These are phyloP conservation scores for Paradisaea rubra DNA, from an alignment of 2,113 vertebrate species.

Conservation along the genomic window DNA sequence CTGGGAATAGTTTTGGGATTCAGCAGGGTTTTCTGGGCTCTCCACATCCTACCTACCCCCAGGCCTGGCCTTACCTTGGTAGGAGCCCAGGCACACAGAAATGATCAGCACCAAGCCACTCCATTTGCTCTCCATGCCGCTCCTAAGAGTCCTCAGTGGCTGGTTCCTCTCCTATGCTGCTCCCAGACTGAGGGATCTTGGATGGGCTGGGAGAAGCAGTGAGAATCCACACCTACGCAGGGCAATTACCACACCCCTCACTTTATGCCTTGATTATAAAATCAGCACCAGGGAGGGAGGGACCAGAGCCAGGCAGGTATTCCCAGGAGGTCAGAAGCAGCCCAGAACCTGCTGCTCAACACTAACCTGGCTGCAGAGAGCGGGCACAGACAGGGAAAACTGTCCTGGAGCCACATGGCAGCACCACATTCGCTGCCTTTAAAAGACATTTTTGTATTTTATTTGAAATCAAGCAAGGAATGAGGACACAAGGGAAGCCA, in stretches of 20 bases:
- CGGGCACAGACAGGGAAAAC: accelerated
- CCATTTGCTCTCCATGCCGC: constrained; percentile 53
- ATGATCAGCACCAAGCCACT: constrained; percentile 62
- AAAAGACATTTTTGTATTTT: background rate
- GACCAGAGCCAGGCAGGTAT: background rate
- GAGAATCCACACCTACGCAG: constrained; percentile 49
- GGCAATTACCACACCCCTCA: constrained; percentile 59
- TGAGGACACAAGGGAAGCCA: background rate
- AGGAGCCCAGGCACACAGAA: constrained; percentile 57
- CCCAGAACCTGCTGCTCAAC: background rate
- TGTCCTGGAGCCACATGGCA: accelerated
- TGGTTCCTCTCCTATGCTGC: constrained; percentile 10
- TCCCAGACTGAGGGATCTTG: constrained; percentile 50
- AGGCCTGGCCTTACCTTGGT: constrained; percentile 68
- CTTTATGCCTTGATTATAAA: constrained; percentile 41
- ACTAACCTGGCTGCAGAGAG: background rate
- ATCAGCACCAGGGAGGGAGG: constrained; percentile 8
- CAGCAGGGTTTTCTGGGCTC: background rate
- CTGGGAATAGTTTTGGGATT: background rate
- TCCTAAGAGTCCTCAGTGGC: constrained; percentile 5
- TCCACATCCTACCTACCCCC: background rate
- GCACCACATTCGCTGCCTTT: accelerated
- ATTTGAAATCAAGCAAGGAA: background rate
- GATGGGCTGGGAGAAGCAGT: background rate
- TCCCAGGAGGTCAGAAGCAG: background rate